Evolutionary conservation across 2,888 invertebrate genomes (phyloP).

Genomic region (Apeira syringaria): DNA sequence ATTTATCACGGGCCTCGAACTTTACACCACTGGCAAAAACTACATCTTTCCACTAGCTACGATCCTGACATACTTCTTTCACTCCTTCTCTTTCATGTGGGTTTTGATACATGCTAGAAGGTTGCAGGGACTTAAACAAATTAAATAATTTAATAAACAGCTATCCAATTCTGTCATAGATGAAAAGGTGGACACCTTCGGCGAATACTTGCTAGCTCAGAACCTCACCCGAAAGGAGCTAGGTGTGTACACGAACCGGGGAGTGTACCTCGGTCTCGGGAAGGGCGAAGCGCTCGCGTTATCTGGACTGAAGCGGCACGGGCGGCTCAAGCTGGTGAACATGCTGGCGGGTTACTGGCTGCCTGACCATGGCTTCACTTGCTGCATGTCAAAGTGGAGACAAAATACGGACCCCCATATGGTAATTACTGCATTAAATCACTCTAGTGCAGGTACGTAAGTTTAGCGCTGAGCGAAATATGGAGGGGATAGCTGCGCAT

Average conservation of each 20-base stretch:
- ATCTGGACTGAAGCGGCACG: slow-evolving; percentile 56
- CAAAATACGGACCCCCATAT: slow-evolving; percentile 42
- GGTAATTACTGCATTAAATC: too few species aligned
- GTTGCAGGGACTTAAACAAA: too few species aligned
- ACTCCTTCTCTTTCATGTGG: too few species aligned
- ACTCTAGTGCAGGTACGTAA: too few species aligned
- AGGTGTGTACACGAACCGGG: slow-evolving; percentile 39
- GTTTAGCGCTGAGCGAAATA: too few species aligned
- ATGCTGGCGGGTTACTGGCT: slow-evolving; percentile 53
- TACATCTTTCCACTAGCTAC: too few species aligned
- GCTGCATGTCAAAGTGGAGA: slow-evolving; percentile 55
- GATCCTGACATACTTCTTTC: too few species aligned
- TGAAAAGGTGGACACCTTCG: slow-evolving; percentile 48
- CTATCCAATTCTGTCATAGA: slow-evolving; percentile 25
- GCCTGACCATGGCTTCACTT: slow-evolving; percentile 48
- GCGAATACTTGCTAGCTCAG: slow-evolving; percentile 53
- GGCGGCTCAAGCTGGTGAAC: slow-evolving; percentile 50
- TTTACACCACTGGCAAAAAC: too few species aligned
- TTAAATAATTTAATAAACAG: too few species aligned
- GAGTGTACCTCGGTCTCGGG: slow-evolving; percentile 55
- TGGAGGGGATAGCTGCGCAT: too few species aligned
- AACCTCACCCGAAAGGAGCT: slow-evolving; percentile 39
- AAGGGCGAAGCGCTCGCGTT: slow-evolving; percentile 62
- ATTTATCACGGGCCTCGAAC: too few species aligned
- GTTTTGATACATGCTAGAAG: too few species aligned